Evolutionary conservation across 2,888 invertebrate species (phyloP).

Genomic region (Lasioglossum lativentre): DNA sequence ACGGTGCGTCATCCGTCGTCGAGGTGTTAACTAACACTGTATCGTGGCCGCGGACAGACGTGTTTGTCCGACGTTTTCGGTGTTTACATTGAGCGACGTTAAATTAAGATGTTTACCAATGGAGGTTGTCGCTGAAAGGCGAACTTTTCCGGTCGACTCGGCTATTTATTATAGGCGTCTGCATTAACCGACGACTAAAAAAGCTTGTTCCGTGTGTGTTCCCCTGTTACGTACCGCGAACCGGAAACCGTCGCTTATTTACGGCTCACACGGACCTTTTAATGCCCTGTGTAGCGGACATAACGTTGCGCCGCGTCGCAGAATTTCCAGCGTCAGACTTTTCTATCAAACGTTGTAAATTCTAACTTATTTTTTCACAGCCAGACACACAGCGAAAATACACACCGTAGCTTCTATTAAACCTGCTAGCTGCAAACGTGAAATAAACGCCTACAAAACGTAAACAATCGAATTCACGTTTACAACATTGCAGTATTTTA

Average conservation of each 20-base stretch:
- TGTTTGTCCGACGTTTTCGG: not conserved
- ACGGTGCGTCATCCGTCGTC: not conserved
- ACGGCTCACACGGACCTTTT: slow-evolving; percentile 56
- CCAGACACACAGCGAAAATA: fast-evolving
- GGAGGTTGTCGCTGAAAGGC: slow-evolving; percentile 3
- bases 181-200: slow-evolving; percentile 24
- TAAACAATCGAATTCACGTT: not conserved
- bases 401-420: not conserved
- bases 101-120: slow-evolving; percentile 19
- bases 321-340: slow-evolving; percentile 9
- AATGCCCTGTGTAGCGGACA: slow-evolving; percentile 33
- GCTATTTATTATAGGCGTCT: slow-evolving; percentile 25
- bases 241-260: slow-evolving; percentile 62
- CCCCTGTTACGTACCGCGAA: slow-evolving; percentile 46
- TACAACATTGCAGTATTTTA: not conserved
- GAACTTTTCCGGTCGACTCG: slow-evolving; percentile 10
- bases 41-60: not conserved
- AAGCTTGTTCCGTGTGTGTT: slow-evolving; percentile 43
- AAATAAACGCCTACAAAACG: not conserved
- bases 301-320: slow-evolving; percentile 20
- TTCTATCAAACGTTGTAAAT: slow-evolving; percentile 5
- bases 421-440: not conserved
- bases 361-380: not conserved
- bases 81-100: not conserved
- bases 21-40: not conserved